Evolutionary conservation across 1,140 invertebrate species (phyloP).

Genomic region (Drosophila santomea): DNA sequence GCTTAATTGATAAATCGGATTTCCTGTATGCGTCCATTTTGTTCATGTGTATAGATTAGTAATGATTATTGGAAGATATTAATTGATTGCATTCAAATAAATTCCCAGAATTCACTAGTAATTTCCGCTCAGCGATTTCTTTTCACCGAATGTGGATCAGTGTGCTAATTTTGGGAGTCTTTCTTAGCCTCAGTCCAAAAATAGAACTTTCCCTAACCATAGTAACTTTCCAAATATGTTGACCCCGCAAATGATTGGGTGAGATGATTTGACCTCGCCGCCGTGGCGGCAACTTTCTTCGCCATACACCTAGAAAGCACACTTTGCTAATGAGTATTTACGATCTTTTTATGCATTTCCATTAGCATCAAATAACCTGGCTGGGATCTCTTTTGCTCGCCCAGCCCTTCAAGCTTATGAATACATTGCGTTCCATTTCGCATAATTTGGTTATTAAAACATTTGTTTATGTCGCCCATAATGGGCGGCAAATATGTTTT

Average conservation of each 20-base stretch:
- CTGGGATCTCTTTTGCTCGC: conserved; percentile 37
- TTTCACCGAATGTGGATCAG: conserved; percentile 29
- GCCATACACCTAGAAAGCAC: conserved; percentile 5
- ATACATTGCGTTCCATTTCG: conserved; percentile 54
- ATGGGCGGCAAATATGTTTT: conserved; percentile 64
- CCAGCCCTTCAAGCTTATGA: conserved; percentile 53
- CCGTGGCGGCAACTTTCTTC: conserved; percentile 53
- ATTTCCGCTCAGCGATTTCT: conserved; percentile 26
- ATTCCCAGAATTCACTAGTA: background rate
- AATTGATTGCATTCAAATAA: background rate
- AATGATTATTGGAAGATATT: background rate
- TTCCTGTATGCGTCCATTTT: background rate
- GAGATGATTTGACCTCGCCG: conserved; percentile 36
- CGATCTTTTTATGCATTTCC: conserved; percentile 78
- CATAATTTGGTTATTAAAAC: conserved; percentile 81
- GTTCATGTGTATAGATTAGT: background rate
- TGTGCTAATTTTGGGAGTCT: conserved; percentile 44
- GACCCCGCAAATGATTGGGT: conserved; percentile 48
- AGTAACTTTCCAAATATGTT: conserved; percentile 69
- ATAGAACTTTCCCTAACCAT: conserved; percentile 35
- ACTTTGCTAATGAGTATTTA: conserved; percentile 73
- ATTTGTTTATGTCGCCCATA: conserved; percentile 77
- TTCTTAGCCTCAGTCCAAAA: conserved; percentile 19
- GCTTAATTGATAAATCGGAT: background rate
- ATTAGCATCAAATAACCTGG: conserved; percentile 64